Evolutionary conservation across 2,888 invertebrate species (phyloP).

Genomic region (Axea sp.): DNA sequence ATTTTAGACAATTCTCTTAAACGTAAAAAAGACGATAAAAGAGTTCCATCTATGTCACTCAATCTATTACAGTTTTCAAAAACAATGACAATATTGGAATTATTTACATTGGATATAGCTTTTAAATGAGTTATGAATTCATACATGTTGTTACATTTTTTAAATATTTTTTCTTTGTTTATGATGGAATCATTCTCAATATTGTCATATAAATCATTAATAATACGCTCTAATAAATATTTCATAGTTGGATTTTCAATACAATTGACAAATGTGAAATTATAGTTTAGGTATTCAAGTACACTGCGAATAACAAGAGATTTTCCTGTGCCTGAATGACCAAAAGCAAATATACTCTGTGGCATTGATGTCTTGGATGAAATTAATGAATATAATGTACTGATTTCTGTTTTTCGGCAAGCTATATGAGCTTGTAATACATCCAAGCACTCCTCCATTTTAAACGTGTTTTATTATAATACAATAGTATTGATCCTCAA

Average conservation of each 20-base stretch:
- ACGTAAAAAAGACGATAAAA: conserved; percentile 86
- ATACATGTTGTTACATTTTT: conserved; percentile 85
- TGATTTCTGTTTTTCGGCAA: conserved; percentile 81
- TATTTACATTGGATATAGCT: conserved; percentile 72
- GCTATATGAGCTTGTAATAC: conserved; percentile 75
- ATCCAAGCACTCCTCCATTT: conserved; percentile 81
- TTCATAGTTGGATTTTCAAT: conserved; percentile 89
- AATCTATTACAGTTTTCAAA: conserved; percentile 91
- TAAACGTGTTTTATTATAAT: conserved; percentile 46
- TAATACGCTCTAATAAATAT: conserved; percentile 87
- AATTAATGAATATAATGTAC: conserved; percentile 80
- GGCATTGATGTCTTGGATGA: conserved; percentile 84
- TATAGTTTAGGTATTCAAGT: conserved; percentile 82
- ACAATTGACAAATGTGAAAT: conserved; percentile 86
- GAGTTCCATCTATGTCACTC: conserved; percentile 86
- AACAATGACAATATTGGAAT: conserved; percentile 83
- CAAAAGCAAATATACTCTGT: conserved; percentile 87
- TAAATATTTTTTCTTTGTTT: no score
- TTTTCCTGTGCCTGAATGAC: conserved; percentile 92
- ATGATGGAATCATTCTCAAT: no score
- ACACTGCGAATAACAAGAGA: conserved; percentile 84
- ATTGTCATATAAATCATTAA: conserved; percentile 66
- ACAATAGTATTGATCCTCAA: conserved; percentile 50
- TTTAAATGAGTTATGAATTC: conserved; percentile 83
- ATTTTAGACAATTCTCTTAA: conserved; percentile 86